These are phyloP conservation scores for Sebastes aleutianus DNA, from an alignment of 2,797 vertebrate genomes.

Conservation along the genomic window DNA sequence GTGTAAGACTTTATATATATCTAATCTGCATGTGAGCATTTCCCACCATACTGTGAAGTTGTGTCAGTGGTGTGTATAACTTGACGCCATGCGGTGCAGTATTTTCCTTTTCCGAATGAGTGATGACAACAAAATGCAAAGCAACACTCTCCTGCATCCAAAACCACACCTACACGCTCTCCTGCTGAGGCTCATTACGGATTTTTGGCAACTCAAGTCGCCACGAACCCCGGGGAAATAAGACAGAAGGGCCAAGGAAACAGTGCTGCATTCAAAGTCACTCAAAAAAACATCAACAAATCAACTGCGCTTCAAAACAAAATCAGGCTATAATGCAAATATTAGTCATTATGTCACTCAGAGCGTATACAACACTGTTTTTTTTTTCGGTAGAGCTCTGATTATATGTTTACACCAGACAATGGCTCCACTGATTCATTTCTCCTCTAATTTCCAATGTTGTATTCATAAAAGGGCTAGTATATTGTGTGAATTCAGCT, in stretches of 20 bases:
- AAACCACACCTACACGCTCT: slow-evolving; percentile 8
- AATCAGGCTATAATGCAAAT: not conserved
- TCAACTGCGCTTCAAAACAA: not conserved
- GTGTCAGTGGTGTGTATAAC: not conserved
- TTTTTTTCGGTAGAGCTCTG: not conserved
- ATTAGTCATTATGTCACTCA: slow-evolving; percentile 8
- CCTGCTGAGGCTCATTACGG: slow-evolving; percentile 23
- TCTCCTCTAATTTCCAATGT: not conserved
- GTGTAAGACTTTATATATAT: not conserved
- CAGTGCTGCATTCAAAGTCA: slow-evolving; percentile 4
- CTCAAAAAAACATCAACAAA: not conserved
- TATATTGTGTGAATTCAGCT: not conserved
- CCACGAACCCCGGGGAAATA: slow-evolving; percentile 3
- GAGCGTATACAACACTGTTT: not conserved
- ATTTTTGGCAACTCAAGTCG: slow-evolving; percentile 27
- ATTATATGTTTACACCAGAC: not conserved
- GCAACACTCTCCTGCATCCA: not conserved
- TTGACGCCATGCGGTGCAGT: not conserved
- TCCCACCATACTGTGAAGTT: not conserved
- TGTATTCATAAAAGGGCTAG: not conserved
- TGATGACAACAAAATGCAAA: slow-evolving; percentile 6
- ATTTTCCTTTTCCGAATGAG: slow-evolving; percentile 1
- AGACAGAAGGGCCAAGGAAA: slow-evolving; percentile 5
- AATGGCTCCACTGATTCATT: not conserved
- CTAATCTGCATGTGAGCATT: not conserved